A percentile compares a stretch with the other conserved stretches of the same genome.
Evolutionary conservation across 2,113 vertebrate genomes (phyloP).

Genomic region (Campylomormyrus numenius): DNA sequence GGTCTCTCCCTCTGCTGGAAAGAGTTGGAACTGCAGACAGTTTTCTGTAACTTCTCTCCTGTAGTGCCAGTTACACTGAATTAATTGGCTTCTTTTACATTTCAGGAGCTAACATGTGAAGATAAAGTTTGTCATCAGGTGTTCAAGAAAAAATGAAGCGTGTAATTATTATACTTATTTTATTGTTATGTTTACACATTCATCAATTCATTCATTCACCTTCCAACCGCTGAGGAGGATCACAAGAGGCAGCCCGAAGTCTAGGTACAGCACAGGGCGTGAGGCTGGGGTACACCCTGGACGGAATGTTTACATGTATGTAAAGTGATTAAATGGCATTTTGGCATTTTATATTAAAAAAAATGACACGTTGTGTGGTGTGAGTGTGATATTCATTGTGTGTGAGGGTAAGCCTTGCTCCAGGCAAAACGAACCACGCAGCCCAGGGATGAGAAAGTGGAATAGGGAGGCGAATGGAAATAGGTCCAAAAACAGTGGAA

Average conservation of each 20-base stretch:
- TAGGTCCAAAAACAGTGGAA: not conserved
- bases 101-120: constrained; percentile 75
- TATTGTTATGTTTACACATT: not conserved
- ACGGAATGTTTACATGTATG: not conserved
- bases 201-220: not conserved
- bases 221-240: not conserved
- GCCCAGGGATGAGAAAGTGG: not conserved
- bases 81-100: constrained; percentile 20
- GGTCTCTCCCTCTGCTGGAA: not conserved
- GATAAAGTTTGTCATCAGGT: constrained; percentile 83
- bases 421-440: not conserved
- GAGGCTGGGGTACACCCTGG: not conserved
- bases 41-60: not conserved
- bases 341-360: not conserved
- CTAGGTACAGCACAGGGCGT: not conserved
- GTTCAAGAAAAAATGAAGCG: constrained; percentile 73
- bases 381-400: not conserved
- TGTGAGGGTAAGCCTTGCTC: not conserved
- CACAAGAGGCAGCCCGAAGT: not conserved
- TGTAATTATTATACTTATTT: not conserved
- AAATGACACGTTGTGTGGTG: not conserved
- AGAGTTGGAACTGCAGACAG: not conserved
- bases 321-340: not conserved
- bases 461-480: not conserved
- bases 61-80: not conserved